These are phyloP conservation scores for Semotilus atromaculatus DNA, from an alignment of 2,797 vertebrate species.

Conservation along the genomic window DNA sequence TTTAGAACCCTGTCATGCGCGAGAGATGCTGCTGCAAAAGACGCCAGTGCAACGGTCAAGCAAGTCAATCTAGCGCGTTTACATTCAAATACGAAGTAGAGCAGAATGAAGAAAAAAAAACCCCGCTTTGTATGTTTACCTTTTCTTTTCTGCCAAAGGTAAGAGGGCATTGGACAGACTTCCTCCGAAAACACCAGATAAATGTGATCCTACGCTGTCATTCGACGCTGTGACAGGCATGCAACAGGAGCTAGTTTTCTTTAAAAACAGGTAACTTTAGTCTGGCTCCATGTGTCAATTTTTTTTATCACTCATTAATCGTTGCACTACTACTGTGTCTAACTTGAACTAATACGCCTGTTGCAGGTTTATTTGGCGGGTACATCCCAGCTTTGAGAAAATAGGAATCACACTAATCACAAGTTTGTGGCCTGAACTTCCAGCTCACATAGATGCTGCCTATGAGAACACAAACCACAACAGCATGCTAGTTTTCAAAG, in stretches of 20 bases:
- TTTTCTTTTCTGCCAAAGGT: conserved; percentile 40
- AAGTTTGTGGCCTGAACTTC: conserved; percentile 70
- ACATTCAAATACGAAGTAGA: background rate
- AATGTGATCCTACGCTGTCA: conserved; percentile 83
- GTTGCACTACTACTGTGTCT: background rate
- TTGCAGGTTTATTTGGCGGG: conserved; percentile 75
- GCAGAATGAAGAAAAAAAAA: background rate
- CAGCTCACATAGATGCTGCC: conserved; percentile 66
- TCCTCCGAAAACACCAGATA: conserved; percentile 88
- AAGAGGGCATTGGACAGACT: conserved; percentile 68
- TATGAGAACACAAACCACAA: conserved; percentile 66
- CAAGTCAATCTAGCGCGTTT: background rate
- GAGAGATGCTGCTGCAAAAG: background rate
- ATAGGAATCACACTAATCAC: conserved; percentile 66
- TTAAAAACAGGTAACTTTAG: conserved; percentile 85
- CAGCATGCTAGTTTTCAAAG: conserved; percentile 71
- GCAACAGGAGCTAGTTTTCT: conserved; percentile 85
- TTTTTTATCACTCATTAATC: background rate
- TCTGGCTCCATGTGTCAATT: background rate
- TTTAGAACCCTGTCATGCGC: background rate
- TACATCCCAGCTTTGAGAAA: conserved; percentile 68
- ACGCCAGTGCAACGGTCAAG: background rate
- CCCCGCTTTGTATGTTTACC: background rate
- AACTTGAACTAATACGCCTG: background rate
- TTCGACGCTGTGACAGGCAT: conserved; percentile 86